These are phyloP conservation scores for Lycopodina hypogea DNA, from an alignment of 37 sponge, comb jelly and placozoan genomes.

Conservation along the genomic window DNA sequence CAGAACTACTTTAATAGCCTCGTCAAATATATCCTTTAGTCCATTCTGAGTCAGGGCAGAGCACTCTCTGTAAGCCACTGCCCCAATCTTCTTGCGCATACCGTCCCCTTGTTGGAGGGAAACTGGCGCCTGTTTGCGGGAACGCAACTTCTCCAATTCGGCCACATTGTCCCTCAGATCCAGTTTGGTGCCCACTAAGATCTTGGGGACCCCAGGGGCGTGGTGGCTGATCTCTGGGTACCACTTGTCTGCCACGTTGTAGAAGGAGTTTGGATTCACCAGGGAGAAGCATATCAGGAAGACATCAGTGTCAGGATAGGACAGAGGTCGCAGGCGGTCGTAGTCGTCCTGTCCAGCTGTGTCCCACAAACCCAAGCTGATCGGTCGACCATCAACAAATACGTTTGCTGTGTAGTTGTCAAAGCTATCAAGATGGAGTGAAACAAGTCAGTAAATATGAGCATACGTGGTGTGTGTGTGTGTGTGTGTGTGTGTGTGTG, in stretches of 20 bases:
- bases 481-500: conserved; percentile 8
- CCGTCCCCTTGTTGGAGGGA: conserved; percentile 66
- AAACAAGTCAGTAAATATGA: conserved; percentile 11
- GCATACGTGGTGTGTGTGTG: too few species aligned
- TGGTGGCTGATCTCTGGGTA: conserved; percentile 85
- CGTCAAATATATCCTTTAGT: conserved; percentile 88
- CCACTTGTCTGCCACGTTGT: conserved; percentile 84
- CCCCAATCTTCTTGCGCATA: conserved; percentile 76
- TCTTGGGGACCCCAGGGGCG: conserved; percentile 79
- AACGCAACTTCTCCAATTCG: conserved; percentile 63
- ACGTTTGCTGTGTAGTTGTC: conserved; percentile 95
- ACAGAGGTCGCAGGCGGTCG: conserved; percentile 84
- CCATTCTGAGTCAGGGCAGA: conserved; percentile 87
- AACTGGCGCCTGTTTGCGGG: conserved; percentile 54
- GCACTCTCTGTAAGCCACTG: conserved; percentile 78
- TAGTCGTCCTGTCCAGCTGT: conserved; percentile 95
- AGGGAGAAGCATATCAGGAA: conserved; percentile 87
- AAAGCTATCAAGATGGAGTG: conserved; percentile 50
- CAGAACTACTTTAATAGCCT: conserved; percentile 83
- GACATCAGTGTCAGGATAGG: conserved; percentile 89
- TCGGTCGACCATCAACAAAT: conserved; percentile 78
- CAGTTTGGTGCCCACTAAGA: conserved; percentile 86
- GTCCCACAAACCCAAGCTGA: conserved; percentile 91
- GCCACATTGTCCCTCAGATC: conserved; percentile 76
- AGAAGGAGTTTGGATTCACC: conserved; percentile 77